Base-by-base conservation (phyloP, 2,888 invertebrate genomes). In the Drosophila birchii region DNA sequence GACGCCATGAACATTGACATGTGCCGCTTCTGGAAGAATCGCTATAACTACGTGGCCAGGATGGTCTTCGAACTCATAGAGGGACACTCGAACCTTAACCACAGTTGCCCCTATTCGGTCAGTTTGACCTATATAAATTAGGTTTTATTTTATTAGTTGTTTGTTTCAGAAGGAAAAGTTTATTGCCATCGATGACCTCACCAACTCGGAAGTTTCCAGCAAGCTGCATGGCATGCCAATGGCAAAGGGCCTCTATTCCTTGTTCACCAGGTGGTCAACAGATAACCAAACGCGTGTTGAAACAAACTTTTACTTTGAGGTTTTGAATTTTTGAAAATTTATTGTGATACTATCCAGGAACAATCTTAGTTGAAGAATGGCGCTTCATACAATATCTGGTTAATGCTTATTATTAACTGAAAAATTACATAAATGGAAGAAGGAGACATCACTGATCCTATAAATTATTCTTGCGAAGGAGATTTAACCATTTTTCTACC, bases 21-120 rank as follows among this genome's bases (percentile, higher is more conserved):
- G 41, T 60, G 60, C 23, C 39, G 32, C 6, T 60, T 41, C 11
- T 41, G 56, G 56, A 60, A 41, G 41, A 41, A 34, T 9, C 59
- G 54, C 3, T 39, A 32, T 3, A 60, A 60, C 23, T 9, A 60
- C 29, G 11, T 60, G 23, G 60, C 56, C n/a, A 60, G 6, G 32
- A 55, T 23, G 41, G 14, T 41, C 0, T 41, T 55, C 14, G 56
- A 55, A 6, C 3, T 60, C 11, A 41, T 60, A n/a, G 23, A 56
- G 9, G 56, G 32, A 1, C 41, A 55, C 41, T 41, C 60, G 2
- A 60, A 60, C 12, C n/a, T 60, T 4, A 60, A 60, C 56, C 60
- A 60, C 32, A 56, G 41, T 23, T 60, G 60, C 11, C 60, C 60
- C 32, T 60, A 34, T 34, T n/a, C n/a, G 41, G 60, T 55, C 9